These are phyloP conservation scores for Drosophila trichaetosa DNA, from an alignment of 2,888 invertebrate genomes.

Conservation along the genomic window DNA sequence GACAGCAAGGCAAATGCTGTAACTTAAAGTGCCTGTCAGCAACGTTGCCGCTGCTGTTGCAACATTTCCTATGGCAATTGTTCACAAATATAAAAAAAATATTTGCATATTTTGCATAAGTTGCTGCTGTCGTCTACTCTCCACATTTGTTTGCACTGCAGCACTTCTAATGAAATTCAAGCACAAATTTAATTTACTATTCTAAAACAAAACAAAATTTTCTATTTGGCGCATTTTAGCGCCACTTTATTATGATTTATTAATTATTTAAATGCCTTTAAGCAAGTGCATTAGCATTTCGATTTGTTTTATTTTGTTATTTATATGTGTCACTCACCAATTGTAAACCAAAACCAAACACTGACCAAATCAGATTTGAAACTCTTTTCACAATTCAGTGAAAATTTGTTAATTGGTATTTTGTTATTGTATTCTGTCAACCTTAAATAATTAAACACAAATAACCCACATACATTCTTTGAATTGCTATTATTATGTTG, in stretches of 20 bases:
- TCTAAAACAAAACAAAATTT: conserved; percentile 6
- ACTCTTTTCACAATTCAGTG: neutral
- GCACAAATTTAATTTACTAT: conserved; percentile 23
- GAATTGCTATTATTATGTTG: conserved; percentile 3
- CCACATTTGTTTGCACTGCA: conserved; percentile 52
- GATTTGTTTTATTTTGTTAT: conserved; percentile 24
- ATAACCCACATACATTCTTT: neutral
- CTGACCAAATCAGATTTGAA: conserved; percentile 18
- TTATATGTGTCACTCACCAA: neutral
- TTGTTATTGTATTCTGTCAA: no score
- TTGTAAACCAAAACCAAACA: conserved; percentile 7
- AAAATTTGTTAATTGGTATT: neutral
- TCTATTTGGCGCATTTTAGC: conserved; percentile 35
- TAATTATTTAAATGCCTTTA: conserved; percentile 47
- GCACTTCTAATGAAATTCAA: conserved; percentile 60
- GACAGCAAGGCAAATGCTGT: conserved; percentile 38
- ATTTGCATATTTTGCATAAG: conserved; percentile 53
- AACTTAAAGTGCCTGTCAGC: conserved; percentile 41
- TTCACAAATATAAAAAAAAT: conserved; percentile 56
- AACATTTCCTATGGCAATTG: conserved; percentile 47
- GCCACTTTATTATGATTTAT: conserved; percentile 61
- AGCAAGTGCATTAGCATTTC: conserved; percentile 44
- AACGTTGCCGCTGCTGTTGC: conserved; percentile 13
- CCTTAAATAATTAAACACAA: conserved; percentile 18
- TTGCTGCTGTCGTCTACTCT: conserved; percentile 25